phyloP scores from a whole-genome alignment of 2,797 vertebrate species.

The Lutjanus campechanus region DNA sequence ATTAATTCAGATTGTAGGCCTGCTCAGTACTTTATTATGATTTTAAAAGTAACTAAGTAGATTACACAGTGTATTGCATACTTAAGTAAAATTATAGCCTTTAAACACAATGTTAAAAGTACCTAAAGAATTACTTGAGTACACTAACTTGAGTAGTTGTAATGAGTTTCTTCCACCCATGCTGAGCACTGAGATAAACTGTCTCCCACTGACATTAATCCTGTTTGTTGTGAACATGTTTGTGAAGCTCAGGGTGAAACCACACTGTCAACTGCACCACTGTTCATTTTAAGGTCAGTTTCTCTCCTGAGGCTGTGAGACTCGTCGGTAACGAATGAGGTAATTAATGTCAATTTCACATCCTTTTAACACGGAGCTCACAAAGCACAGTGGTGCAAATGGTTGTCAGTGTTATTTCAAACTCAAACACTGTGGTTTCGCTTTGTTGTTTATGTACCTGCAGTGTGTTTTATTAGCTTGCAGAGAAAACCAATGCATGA shows the following conservation, averaged over 20 bases:
- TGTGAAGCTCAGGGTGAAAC: not conserved
- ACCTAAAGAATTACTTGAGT: too few relatives aligned
- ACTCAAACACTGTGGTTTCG: not conserved
- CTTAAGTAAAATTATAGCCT: too few relatives aligned
- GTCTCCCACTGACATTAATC: not conserved
- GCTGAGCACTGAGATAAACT: not conserved
- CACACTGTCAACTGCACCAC: not conserved
- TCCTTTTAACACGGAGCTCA: not conserved
- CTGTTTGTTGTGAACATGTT: not conserved
- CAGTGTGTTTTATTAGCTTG: too few relatives aligned
- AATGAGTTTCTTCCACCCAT: too few relatives aligned
- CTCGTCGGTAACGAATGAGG: not conserved
- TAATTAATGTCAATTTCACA: not conserved
- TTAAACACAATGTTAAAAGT: too few relatives aligned
- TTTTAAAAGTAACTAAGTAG: too few relatives aligned
- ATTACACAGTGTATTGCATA: too few relatives aligned
- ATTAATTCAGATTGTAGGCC: too few relatives aligned
- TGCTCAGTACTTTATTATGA: too few relatives aligned
- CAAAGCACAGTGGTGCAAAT: not conserved
- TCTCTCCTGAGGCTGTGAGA: constrained; percentile 37
- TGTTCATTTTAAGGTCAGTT: constrained; percentile 19
- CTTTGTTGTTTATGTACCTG: not conserved
- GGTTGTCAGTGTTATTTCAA: not conserved
- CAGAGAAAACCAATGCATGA: too few relatives aligned
- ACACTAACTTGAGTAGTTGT: too few relatives aligned